Percentiles rank a stretch among this genome's conserved stretches.
Conservation (phyloP, 2,888 invertebrate species). For the Volucella zonaria region DNA sequence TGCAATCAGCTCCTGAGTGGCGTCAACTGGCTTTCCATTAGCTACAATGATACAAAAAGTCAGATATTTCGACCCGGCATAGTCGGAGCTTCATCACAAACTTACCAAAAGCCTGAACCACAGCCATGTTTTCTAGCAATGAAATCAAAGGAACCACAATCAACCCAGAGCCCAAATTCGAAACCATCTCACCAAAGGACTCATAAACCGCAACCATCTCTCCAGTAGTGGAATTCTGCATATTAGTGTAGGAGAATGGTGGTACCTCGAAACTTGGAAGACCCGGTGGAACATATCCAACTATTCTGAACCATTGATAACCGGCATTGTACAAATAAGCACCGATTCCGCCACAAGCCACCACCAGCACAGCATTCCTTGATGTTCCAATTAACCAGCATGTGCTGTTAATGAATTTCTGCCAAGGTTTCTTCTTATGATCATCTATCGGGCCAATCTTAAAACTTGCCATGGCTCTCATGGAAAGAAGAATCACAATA, state of each 20-base stretch:
- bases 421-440: conserved; percentile 84
- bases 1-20: conserved; percentile 95
- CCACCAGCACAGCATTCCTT: conserved; percentile 92
- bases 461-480: conserved; percentile 89
- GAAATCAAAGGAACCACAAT: conserved; percentile 94
- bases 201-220: conserved; percentile 76
- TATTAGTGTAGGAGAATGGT: conserved; percentile 86
- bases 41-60: conserved; percentile 81
- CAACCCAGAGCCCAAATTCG: conserved; percentile 92
- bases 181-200: conserved; percentile 88
- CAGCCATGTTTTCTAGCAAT: conserved; percentile 94
- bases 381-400: conserved; percentile 91
- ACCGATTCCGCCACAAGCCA: conserved; percentile 87
- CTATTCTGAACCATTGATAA: conserved; percentile 85
- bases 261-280: conserved; percentile 87
- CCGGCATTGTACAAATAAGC: conserved; percentile 86
- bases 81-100: neutral
- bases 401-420: conserved; percentile 86
- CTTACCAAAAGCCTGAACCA: conserved; percentile 81
- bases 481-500: conserved; percentile 88
- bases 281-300: conserved; percentile 89
- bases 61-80: neutral
- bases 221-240: conserved; percentile 84
- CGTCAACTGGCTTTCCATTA: conserved; percentile 91
- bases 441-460: conserved; percentile 85